Percentiles rank a stretch among this genome's conserved stretches.
These are phyloP conservation scores for Drosophila subobscura DNA, from an alignment of 1,140 invertebrate species.

Conservation along the genomic window DNA sequence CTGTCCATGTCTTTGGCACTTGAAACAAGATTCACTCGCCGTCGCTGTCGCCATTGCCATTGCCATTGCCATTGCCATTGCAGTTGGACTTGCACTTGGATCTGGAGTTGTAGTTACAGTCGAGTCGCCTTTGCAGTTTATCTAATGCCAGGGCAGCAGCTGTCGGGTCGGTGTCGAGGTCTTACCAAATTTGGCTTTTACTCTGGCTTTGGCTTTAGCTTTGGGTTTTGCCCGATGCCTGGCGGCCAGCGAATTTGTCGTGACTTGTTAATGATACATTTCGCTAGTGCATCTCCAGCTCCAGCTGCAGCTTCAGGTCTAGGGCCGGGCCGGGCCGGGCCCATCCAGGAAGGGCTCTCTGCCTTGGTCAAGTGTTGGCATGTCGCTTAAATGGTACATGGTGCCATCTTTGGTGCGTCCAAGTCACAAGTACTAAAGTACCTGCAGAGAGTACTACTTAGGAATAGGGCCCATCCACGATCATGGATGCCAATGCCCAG, in stretches of 20 bases:
- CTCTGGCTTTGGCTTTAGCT: slow-evolving; percentile 54
- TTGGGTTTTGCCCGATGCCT: slow-evolving; percentile 4
- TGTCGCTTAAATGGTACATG: slow-evolving; percentile 78
- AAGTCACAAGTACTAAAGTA: too few relatives aligned
- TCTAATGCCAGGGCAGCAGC: slow-evolving; percentile 61
- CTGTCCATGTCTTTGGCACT: slow-evolving; percentile 69
- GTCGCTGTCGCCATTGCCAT: too few relatives aligned
- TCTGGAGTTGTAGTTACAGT: slow-evolving; percentile 11
- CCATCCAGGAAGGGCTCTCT: slow-evolving; percentile 9
- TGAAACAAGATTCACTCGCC: slow-evolving; percentile 44
- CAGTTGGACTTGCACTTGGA: slow-evolving; percentile 11
- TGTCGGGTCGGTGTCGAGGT: slow-evolving; percentile 31
- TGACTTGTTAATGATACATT: slow-evolving; percentile 82
- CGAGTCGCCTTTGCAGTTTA: slow-evolving; percentile 51
- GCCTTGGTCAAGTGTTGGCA: slow-evolving; percentile 73
- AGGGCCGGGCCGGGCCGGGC: slow-evolving; percentile 25
- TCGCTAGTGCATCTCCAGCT: slow-evolving; percentile 16
- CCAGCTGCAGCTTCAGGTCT: slow-evolving; percentile 1
- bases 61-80: background rate
- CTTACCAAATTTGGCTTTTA: slow-evolving; percentile 78
- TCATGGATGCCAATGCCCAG: background rate
- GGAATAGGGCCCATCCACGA: background rate
- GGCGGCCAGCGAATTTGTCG: slow-evolving; percentile 70
- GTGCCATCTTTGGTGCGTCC: slow-evolving; percentile 70
- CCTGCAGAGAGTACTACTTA: slow-evolving; percentile 20